These are phyloP conservation scores for Pseudorectes ferrugineus DNA, from an alignment of 2,113 vertebrate genomes.

Conservation along the genomic window DNA sequence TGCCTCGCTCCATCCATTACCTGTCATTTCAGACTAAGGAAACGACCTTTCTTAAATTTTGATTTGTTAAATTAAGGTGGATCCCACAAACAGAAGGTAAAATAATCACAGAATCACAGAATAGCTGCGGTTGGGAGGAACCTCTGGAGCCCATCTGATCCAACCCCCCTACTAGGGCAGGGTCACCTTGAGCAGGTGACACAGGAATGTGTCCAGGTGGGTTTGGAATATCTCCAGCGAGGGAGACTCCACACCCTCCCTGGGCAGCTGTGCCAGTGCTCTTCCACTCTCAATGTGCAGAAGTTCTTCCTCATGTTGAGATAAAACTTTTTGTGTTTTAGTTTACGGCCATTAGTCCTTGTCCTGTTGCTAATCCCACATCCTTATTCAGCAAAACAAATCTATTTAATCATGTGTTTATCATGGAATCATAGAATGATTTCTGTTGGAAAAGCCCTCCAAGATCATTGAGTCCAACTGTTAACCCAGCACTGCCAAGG, in stretches of 20 bases:
- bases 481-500: background rate
- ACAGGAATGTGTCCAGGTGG: background rate
- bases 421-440: background rate
- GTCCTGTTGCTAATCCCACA: no score
- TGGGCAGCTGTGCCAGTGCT: background rate
- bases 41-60: background rate
- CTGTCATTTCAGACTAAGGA: background rate
- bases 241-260: fast-evolving
- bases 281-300: fast-evolving
- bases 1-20: background rate
- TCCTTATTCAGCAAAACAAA: background rate
- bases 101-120: background rate
- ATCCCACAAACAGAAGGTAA: background rate
- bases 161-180: background rate
- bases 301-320: background rate
- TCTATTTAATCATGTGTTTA: background rate
- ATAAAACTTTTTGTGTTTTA: background rate
- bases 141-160: background rate
- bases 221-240: background rate
- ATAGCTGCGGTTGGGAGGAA: background rate
- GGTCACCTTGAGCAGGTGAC: background rate
- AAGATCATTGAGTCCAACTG: background rate
- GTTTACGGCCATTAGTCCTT: background rate
- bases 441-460: background rate
- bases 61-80: background rate